Evolutionary conservation across 2,113 vertebrate genomes (phyloP), one percentile per base, ranked within the genome.

Genomic region (Lethenteron camtschaticum): DNA sequence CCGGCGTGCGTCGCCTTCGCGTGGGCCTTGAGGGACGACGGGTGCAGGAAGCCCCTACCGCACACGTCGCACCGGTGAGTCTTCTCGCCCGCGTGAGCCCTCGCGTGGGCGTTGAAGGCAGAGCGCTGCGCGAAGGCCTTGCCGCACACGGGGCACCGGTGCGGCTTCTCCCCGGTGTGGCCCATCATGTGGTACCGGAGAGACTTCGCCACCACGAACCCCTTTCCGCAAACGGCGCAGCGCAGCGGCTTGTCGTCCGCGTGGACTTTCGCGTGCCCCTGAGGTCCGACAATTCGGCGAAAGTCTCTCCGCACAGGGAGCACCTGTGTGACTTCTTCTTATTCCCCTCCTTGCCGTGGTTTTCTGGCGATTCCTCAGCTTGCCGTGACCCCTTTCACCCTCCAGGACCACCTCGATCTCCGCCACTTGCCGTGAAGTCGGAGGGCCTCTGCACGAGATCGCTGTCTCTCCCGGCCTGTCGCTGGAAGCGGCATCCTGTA

Each of bases 61-160:
- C 82, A 84, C 71, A 11, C 71, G 0, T 70, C 56, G 69, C 84
- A 85, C 77, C 73, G 74, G 78, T 82, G 82, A 0, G 81, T 79
- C 72, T 75, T 74, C 73, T 79, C 79, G 72, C 76, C 76, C 20
- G 74, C 77, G 78, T 85, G 83, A 70, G 83, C 84, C 60, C 82
- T 72, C 74, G 79, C 81, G 79, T 85, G 84, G 41, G 82, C 84
- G 76, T 85, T 79, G 72, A 88, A 81, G 74, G 83, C 82, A 3
- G 86, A 84, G 76, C 80, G 83, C 68, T 85, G 80, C 57, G 84
- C 82, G 79, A 84, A 85, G 69, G 76, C 80, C 74, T 75, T 84
- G 12, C 84, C 83, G 20, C 84, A 85, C 71, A 85, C 82, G 69
- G 80, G 80, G 68, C 83, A 85, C 70, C 83, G 76, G 10, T 85